Base-by-base conservation (phyloP, 1,140 invertebrate genomes). In the Cyclargus thomasi region DNA sequence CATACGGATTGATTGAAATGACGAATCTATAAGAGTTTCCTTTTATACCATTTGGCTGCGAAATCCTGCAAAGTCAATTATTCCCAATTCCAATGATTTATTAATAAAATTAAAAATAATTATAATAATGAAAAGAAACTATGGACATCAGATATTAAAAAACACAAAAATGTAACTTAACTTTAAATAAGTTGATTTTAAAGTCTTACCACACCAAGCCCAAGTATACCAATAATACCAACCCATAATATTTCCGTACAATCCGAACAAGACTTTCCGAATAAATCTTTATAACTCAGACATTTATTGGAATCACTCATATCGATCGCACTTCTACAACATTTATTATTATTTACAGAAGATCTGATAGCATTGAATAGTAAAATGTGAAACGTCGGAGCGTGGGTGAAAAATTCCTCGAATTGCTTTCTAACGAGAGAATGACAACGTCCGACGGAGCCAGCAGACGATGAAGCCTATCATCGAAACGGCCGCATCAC, bases 401-500 rank as follows among this genome's bases (percentile, higher is more conserved):
- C 75, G 80, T 79, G 79, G 77, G 77, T 71, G 81, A 79, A 74
- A 81, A 82, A 85, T 86, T 86, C 82, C 68, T 67, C 70, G 79
- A 77, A 87, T 85, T 78, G 67, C 78, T 77, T 67, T 77, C 81
- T 85, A 85, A 85, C 81, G 74, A 88, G 81, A 78, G 77, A 76
- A 77, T 81, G 83, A 83, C 80, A 78, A 69, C 70, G 70, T 76
- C 72, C 82, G 79, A 84, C 73, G 73, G 76, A 74, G 79, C 77
- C 74, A 72, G 29, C 29, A 69, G 57, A 74, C 76, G 69, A 74
- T 66, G 72, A 62, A 70, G 71, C 71, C 81, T 82, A 86, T 85
- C 82, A 85, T 80, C 83, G 68, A 82, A 85, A 83, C 74, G 78
- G 77, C 80, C 78, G 77, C 75, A 85, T 86, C 86, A 86, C 78